Base-by-base conservation (phyloP, 2,888 invertebrate genomes). In the Sabatieria punctata region DNA sequence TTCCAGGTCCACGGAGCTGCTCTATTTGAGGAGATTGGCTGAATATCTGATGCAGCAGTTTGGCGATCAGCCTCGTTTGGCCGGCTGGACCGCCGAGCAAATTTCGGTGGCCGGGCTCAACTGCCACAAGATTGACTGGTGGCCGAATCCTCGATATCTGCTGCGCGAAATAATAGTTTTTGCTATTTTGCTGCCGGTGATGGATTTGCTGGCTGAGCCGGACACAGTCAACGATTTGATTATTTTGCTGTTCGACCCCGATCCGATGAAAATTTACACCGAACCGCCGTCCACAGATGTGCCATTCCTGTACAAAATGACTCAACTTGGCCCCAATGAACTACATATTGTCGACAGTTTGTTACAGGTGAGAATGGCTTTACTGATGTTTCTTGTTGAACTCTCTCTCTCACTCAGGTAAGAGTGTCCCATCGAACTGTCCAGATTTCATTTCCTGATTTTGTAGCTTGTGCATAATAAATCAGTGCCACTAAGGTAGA, bases 201-300 rank as follows among this genome's bases (percentile, higher is more conserved):
- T 63, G 26, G 61, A 63, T 41, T 43, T 58, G 40, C 41, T 58
- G 23, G 54, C 63, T 4, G 59, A 62, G 46, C 63, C 63, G 8
- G 60, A 61, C 43, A 59, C 56, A 1, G 51, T 63, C 38, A 62
- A 63, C 44, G 49, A 54, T 19, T 54, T 63, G 35, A 47, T 60
- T 4, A 52, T 57, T 33, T 45, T 54, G 6, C 35, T 54, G 2
- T 54, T 62, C 25, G 55, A 55, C 38, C 43, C 52, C 1, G 38
- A 39, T 8, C 33, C 43, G 22, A 39, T 35, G 38, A 11, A 25
- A n/a, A 25, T 8, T 18, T 45, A 8, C 24, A 21, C 4, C 15
- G 8, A 4, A 25, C 30, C 30, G 30, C 8, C 8, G 15, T 11
- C 30, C n/a, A n/a, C n/a, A n/a, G n/a, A n/a, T n/a, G n/a, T n/a